Base-by-base conservation (phyloP, 2,797 vertebrate species). In the Pitangus sulphuratus region DNA sequence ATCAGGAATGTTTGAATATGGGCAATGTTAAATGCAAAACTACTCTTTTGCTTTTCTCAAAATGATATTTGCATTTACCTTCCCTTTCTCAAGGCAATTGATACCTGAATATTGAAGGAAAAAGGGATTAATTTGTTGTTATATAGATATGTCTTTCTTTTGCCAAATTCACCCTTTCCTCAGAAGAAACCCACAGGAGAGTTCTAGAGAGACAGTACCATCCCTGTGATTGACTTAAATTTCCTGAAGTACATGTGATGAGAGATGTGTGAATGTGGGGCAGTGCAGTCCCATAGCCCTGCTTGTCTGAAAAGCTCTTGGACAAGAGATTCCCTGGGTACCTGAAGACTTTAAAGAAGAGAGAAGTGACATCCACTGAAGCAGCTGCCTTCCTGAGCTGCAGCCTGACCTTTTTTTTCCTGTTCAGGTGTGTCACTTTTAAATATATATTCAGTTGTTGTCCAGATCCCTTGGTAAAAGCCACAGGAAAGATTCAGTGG, bases 251-350 rank as follows among this genome's bases (percentile, higher is more conserved):
- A 5, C 28, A 9, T 53, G 58, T 7, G 10, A 35, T 30, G 40
- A 70, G 48, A 56, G 54, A 42, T 1, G 1, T n/a, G 39, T 42
- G 79, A 57, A 45, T 0, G 2, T 19, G 30, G 44, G 12, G 21
- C 60, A 8, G 4, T 39, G 71, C 0, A 8, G 57, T 88, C 26
- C 84, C 42, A 30, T 0, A 4, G 31, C 26, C 12, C 57, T 81
- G 21, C 53, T 60, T 66, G 57, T 71, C 48, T 83, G 48, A 80
- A 80, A 54, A n/a, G 20, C 53, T 69, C 25, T n/a, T 48, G 65
- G 47, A 65, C 44, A 57, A 53, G 58, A 28, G 37, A 10, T 42
- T 91, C 61, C 48, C 65, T 86, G 42, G 15, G 4, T 44, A 15
- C 30, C 11, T 64, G 16, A 12, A 26, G 42, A 53, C 48, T 91